Conservation (phyloP, 2,888 invertebrate genomes). For the Asteroscopus sphinx region DNA sequence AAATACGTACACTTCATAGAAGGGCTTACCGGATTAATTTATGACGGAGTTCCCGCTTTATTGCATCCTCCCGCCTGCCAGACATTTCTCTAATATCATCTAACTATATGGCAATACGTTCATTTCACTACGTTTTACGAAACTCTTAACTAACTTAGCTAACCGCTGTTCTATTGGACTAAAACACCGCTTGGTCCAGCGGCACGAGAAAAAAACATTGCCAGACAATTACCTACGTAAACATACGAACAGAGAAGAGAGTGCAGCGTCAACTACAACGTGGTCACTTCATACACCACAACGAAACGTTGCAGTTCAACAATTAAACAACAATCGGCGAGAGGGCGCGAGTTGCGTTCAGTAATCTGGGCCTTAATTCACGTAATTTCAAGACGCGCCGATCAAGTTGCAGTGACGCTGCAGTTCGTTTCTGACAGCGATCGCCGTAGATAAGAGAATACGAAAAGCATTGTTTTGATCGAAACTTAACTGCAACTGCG, state of each 20-base stretch:
- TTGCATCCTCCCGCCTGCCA: constrained; percentile 87
- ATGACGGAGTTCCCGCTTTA: constrained; percentile 65
- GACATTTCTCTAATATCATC: constrained; percentile 81
- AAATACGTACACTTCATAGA: constrained; percentile 86
- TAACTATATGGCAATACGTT: constrained; percentile 86
- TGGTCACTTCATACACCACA: constrained; percentile 38
- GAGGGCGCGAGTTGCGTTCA: constrained; percentile 52
- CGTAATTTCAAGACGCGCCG: no score
- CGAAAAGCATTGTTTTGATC: no score
- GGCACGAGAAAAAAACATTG: constrained; percentile 72
- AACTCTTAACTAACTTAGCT: constrained; percentile 80
- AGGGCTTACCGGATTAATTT: constrained; percentile 79
- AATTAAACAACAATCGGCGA: constrained; percentile 41
- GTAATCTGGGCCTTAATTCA: no score
- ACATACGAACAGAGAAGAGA: constrained; percentile 69
- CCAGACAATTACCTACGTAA: constrained; percentile 79
- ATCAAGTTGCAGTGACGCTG: no score
- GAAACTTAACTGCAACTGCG: no score
- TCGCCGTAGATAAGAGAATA: no score
- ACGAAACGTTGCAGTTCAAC: constrained; percentile 37
- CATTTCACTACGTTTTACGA: constrained; percentile 84
- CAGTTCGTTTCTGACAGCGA: no score
- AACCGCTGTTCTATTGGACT: constrained; percentile 84
- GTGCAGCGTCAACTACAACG: constrained; percentile 63
- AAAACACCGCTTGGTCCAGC: constrained; percentile 67